Evolutionary conservation across 2,113 vertebrate genomes (phyloP), one percentile per base, ranked within the genome.

Genomic region (Nothocercus nigrocapillus): DNA sequence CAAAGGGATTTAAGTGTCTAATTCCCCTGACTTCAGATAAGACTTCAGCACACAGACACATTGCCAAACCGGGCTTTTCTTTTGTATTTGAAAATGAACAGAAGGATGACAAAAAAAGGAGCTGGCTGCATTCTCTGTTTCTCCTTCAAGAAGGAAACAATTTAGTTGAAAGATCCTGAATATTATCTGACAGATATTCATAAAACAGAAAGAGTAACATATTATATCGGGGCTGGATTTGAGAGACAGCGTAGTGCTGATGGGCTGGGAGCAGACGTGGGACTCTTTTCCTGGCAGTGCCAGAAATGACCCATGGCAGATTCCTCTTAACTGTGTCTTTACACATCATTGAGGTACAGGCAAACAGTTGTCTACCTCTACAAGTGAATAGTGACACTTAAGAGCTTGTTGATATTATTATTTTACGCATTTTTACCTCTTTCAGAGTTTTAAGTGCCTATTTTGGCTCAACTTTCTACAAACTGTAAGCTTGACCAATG

Each of bases 21-120:
- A 89, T 85, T 95, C 87, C 47, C 38, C 49, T 75, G 86, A 84
- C 86, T 89, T 93, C 74, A 91, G 83, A 85, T 95, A 95, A 93
- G 85, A 85, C 68, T 82, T 78, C 72, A 85, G 54, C 69, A 67
- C 28, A 53, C 32, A 80, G 72, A 76, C 9, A 47, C 10, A 27
- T 47, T 2, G 3, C 66, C 80, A 95, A 85, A 88, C 73, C 40
- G 18, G 20, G 7, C 3, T 32, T 5, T 3, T 51, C 27, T 56
- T 63, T 28, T 78, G 44, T 15, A 44, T 44, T 44, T 44, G 44
- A 44, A 44, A 44, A 44, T 44, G 44, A 44, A 44, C 44, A 44
- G 44, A 44, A 44, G 44, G 44, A 44, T 44, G 44, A 44, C 44
- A 44, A 44, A 85, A 78, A 51, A 83, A 66, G 40, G 11, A 64